Percentiles rank a stretch among this genome's conserved stretches.
Evolutionary conservation across 2,797 vertebrate genomes (phyloP).

Genomic region (Orestias chungarensis): DNA sequence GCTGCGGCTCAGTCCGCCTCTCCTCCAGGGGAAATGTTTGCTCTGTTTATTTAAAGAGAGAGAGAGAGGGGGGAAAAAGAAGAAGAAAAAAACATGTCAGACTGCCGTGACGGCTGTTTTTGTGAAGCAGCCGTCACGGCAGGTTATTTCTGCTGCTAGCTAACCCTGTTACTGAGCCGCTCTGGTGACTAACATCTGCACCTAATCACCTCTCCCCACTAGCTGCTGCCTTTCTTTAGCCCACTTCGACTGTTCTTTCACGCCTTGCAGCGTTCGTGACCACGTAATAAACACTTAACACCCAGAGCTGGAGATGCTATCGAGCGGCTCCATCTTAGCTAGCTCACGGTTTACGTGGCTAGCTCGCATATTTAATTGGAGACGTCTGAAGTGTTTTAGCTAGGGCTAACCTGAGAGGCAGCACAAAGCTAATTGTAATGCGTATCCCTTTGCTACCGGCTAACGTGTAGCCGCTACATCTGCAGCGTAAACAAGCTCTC

Average conservation of each 20-base stretch:
- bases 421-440: constrained; percentile 63
- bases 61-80: not conserved
- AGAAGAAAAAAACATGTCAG: constrained; percentile 28
- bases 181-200: constrained; percentile 72
- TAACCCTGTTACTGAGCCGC: constrained; percentile 54
- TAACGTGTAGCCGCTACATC: constrained; percentile 38
- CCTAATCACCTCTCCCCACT: constrained; percentile 70
- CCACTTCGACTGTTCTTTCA: constrained; percentile 19
- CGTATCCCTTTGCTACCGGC: constrained; percentile 52
- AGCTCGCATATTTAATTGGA: constrained; percentile 53
- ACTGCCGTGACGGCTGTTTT: constrained; percentile 43
- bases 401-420: constrained; percentile 52
- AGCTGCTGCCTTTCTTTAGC: constrained; percentile 64
- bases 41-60: constrained; percentile 50
- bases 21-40: constrained; percentile 10
- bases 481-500: constrained; percentile 19
- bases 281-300: constrained; percentile 37
- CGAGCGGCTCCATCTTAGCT: constrained; percentile 40
- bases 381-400: constrained; percentile 40
- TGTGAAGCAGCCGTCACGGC: constrained; percentile 47
- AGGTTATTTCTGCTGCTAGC: constrained; percentile 62
- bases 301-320: constrained; percentile 51
- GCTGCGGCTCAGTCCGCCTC: constrained; percentile 35
- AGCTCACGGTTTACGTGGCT: constrained; percentile 41
- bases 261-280: not conserved